Base-by-base conservation (phyloP, 2,113 vertebrate genomes). In the Tringa solitaria region DNA sequence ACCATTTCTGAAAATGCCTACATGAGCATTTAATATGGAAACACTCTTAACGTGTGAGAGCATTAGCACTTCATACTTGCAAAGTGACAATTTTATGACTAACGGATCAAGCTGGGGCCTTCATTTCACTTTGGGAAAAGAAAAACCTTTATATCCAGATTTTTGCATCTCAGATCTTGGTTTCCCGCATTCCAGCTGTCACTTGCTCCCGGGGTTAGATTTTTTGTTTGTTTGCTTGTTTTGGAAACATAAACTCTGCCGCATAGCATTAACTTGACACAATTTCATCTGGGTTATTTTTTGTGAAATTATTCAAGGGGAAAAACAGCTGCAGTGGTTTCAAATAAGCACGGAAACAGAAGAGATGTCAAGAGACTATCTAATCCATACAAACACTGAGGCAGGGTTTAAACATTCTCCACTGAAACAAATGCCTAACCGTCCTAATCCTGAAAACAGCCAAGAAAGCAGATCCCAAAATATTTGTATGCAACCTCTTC, bases 151-250 rank as follows among this genome's bases (percentile, higher is more conserved):
- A 24, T 45, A 78, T 76, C 32, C 81, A 82, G 48, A 94, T n/a
- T 95, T 91, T 68, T 43, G 89, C 39, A 87, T 96, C 48, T 84
- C 45, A 53, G 77, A 57, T 73, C 65, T 64, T 82, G 27, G 73
- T 93, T 68, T 93, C 75, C 60, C 4, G 12, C 91, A 94, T 81
- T 95, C 90, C 88, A 93, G 79, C 79, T 95, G 81, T 87, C 77
- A 76, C 67, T 95, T 79, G 81, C 89, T 93, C 84, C 3, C 0
- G 4, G 70, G 89, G 65, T 73, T 91, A 18, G 87, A 33, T 35
- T 60, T 90, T 83, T 92, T 95, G 89, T 96, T 96, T 96, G 91
- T 92, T 96, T 96, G 95, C 67, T 95, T 97, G 91, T 84, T 97
- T 96, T 96, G 95, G 95, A 96, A 97, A 96, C 91, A 76, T 41